Evolutionary conservation across 1,140 invertebrate genomes (phyloP), one percentile per base, ranked within the genome.

Genomic region (Liolophura sinensis): DNA sequence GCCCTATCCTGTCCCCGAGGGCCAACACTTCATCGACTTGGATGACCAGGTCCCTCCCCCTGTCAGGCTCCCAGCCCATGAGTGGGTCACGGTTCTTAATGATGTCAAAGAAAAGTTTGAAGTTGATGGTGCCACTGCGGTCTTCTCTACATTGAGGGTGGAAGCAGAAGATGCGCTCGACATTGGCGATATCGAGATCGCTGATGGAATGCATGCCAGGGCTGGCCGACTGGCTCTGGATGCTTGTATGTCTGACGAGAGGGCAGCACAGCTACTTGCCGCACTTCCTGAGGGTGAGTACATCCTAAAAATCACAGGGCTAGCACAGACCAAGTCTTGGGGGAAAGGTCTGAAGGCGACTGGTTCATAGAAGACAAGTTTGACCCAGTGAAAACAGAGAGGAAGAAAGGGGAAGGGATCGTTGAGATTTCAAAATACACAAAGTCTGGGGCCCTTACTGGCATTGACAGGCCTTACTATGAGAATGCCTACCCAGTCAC

Each of bases 401-500:
- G 51, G n/a, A 25, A 9, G 18, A 25, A 60, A 22, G 49, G 22
- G n/a, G 27, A 56, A 49, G 46, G n/a, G 1, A 27, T 64, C 7
- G 0, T 40, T 1, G 15, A 50, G 18, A 20, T 27, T 14, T 18
- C 54, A 7, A 16, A 22, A 46, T 40, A 59, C 1, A 60, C 63
- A 16, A 52, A 47, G 18, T 18, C 49, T 16, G 58, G 63, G 5
- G 27, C 47, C 15, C 47, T 61, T 9, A 55, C 49, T 46, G 58
- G 59, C 0, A 69, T 65, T 55, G 67, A 62, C 20, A 1, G n/a
- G 11, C 5, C 27, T 0, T 67, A 48, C 60, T 70, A 61, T 46
- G 1, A 61, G 25, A 67, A 61, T 12, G 64, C 64, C 16, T 57
- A 70, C 47, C 64, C 64, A 0, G 68, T 70, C 40, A 70, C 56